Conservation (phyloP, 2,113 vertebrate genomes). For the Psilopsiagon aymara region DNA sequence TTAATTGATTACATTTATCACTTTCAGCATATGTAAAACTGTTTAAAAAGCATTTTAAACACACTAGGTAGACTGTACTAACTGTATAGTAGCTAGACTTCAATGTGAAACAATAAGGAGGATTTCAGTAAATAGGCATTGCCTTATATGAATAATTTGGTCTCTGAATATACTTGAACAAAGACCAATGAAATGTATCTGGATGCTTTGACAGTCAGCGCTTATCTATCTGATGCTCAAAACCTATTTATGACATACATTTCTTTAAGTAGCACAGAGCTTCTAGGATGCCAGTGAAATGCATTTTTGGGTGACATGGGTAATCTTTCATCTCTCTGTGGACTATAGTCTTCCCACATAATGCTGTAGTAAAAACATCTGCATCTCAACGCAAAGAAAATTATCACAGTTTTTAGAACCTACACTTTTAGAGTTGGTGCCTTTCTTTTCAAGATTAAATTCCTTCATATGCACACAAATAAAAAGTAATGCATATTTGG, state of each 20-base stretch:
- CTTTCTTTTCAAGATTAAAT: not conserved
- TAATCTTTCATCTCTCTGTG: slow-evolving; percentile 26
- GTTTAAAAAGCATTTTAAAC: not conserved
- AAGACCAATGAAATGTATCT: slow-evolving; percentile 15
- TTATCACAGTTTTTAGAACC: not conserved
- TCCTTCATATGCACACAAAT: not conserved
- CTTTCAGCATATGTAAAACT: not conserved
- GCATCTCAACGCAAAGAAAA: not conserved
- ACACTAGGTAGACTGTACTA: not conserved
- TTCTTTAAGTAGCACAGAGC: not conserved
- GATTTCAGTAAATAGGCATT: slow-evolving; percentile 3
- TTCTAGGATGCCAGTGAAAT: slow-evolving; percentile 11
- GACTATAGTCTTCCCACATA: slow-evolving; percentile 1
- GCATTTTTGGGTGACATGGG: not conserved
- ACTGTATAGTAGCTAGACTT: not conserved
- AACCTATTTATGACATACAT: slow-evolving; percentile 7
- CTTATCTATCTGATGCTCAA: slow-evolving; percentile 23
- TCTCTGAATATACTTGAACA: slow-evolving; percentile 11
- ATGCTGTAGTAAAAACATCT: not conserved
- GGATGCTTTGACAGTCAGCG: not conserved
- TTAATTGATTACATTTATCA: not conserved
- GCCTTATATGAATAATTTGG: slow-evolving; percentile 37
- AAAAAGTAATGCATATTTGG: not conserved
- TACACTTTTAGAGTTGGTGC: not conserved
- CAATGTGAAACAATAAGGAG: not conserved